Evolutionary conservation across 2,113 vertebrate species (phyloP).

Genomic region (Suricata suricatta): DNA sequence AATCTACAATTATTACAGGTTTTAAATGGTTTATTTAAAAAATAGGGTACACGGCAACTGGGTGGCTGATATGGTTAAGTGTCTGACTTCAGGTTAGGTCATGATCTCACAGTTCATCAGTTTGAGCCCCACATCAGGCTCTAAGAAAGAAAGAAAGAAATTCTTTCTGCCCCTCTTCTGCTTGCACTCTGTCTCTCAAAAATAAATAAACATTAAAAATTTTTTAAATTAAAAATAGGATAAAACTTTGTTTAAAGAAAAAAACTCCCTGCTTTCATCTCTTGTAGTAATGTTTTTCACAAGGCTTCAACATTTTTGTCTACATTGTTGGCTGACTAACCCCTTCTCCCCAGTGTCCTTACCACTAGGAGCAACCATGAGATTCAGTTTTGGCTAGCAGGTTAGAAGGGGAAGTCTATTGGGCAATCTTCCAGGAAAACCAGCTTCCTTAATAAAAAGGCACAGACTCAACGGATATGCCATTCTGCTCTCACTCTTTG

Average conservation of each 20-base stretch:
- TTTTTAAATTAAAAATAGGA: neutral
- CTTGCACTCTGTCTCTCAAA: no score
- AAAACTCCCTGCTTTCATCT: neutral
- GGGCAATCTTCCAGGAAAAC: neutral
- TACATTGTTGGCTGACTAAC: neutral
- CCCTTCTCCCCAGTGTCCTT: neutral
- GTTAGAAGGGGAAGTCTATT: neutral
- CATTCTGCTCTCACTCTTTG: neutral
- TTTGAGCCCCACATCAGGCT: no score
- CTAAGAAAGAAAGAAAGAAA: no score
- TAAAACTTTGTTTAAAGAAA: slow-evolving; percentile 4
- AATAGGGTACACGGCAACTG: neutral
- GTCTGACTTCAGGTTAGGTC: no score
- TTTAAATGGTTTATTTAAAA: neutral
- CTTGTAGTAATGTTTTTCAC: neutral
- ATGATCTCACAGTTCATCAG: no score
- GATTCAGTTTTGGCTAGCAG: neutral
- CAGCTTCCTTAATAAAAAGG: slow-evolving; percentile 13
- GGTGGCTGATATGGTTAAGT: no score
- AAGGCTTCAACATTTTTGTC: neutral
- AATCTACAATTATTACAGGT: neutral
- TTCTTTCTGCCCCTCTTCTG: no score
- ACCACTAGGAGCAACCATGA: neutral
- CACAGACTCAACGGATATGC: neutral
- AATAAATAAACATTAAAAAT: no score